Percentiles rank a stretch among this genome's conserved stretches.
phyloP scores from a whole-genome alignment of 2,888 invertebrate species.

The Andrena marginata region DNA sequence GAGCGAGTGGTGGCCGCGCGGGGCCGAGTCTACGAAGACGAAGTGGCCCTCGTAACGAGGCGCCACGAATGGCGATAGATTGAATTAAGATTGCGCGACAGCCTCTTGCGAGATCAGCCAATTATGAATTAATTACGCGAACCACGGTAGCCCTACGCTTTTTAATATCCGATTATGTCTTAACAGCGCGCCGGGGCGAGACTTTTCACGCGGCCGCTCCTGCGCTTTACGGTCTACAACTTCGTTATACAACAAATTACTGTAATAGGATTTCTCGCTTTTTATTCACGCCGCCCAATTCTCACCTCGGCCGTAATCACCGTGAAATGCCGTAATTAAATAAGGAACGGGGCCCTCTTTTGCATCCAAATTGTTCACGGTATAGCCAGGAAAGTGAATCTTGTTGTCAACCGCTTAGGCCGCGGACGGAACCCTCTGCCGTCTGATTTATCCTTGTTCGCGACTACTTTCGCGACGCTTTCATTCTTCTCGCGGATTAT shows the following conservation, averaged over 20 bases:
- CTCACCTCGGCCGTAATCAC: constrained; percentile 37
- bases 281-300: constrained; percentile 33
- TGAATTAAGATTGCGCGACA: constrained; percentile 84
- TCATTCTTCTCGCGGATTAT: not conserved
- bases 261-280: constrained; percentile 41
- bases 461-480: not conserved
- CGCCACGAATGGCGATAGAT: constrained; percentile 83
- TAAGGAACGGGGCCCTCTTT: constrained; percentile 18
- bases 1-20: not conserved
- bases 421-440: not conserved
- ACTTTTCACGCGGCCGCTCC: constrained; percentile 52
- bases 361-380: constrained; percentile 12
- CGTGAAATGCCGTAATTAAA: constrained; percentile 45
- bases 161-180: constrained; percentile 84
- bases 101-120: constrained; percentile 82
- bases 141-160: constrained; percentile 81
- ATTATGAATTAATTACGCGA: constrained; percentile 84
- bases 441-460: not conserved
- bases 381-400: constrained; percentile 1
- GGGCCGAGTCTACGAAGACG: constrained; percentile 48
- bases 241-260: constrained; percentile 57
- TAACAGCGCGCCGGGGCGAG: constrained; percentile 77
- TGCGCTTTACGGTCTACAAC: constrained; percentile 47
- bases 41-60: constrained; percentile 77
- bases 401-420: not conserved